Percentiles rank a stretch among this genome's conserved stretches.
Evolutionary conservation across 2,113 vertebrate genomes (phyloP).

Genomic region (Stigmatopora nigra): DNA sequence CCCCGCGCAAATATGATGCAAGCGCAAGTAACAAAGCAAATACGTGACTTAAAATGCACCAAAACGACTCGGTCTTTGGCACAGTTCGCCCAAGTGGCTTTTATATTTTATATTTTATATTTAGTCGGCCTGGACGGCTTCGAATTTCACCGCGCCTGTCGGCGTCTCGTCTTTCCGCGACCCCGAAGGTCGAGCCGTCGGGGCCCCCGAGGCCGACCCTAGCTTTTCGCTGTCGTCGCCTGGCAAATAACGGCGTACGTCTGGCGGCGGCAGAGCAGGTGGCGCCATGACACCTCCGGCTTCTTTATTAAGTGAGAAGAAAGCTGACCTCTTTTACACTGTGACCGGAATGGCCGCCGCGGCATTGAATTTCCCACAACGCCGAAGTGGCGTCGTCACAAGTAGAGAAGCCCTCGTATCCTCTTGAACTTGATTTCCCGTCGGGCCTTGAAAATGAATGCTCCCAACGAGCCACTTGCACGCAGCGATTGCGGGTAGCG

Average conservation of each 20-base stretch:
- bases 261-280: constrained; percentile 34
- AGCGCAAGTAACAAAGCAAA: neutral
- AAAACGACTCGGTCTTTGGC: neutral
- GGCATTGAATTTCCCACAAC: constrained; percentile 61
- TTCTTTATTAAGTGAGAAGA: constrained; percentile 41
- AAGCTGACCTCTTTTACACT: constrained; percentile 50
- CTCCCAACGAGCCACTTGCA: constrained; percentile 15
- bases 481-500: constrained; percentile 4
- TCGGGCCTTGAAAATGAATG: constrained; percentile 31
- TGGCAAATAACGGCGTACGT: constrained; percentile 34
- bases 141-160: constrained; percentile 43
- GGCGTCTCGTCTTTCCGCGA: constrained; percentile 12
- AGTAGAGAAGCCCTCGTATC: constrained; percentile 18
- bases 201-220: constrained; percentile 13
- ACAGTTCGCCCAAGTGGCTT: constrained; percentile 16
- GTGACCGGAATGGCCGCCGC: constrained; percentile 36
- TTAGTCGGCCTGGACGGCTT: constrained; percentile 49
- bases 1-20: neutral
- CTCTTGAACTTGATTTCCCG: constrained; percentile 36
- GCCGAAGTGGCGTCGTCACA: constrained; percentile 9
- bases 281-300: constrained; percentile 50
- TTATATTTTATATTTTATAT: constrained; percentile 72
- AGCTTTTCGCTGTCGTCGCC: constrained; percentile 30
- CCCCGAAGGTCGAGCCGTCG: constrained; percentile 1
- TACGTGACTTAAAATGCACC: neutral